Conservation (phyloP, 2,888 invertebrate species). For the Augochlorella aurata region DNA sequence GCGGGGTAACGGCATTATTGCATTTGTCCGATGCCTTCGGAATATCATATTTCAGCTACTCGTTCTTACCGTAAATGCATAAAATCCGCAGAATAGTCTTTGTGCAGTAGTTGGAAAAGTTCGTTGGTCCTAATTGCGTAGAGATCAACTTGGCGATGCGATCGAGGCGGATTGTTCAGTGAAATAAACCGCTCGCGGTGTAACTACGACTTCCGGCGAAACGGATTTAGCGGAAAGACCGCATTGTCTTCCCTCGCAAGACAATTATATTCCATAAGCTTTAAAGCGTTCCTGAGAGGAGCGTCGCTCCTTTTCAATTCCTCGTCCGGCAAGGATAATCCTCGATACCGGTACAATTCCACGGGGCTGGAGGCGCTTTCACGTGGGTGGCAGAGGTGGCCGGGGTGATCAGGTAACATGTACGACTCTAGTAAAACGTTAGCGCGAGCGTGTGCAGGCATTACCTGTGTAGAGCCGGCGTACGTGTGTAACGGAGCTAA, state of each 20-base stretch:
- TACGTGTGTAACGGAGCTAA: conserved; percentile 56
- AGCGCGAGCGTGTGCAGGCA: conserved; percentile 3
- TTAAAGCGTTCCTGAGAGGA: background rate
- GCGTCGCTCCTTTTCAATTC: conserved; percentile 44
- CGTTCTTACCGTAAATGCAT: no score
- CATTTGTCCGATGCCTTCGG: no score
- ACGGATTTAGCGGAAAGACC: background rate
- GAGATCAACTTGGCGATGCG: background rate
- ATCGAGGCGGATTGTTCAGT: background rate
- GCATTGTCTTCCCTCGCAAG: background rate
- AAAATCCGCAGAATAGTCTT: no score
- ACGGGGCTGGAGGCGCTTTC: conserved; percentile 31
- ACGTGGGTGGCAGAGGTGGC: conserved; percentile 40
- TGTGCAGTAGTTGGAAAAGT: background rate
- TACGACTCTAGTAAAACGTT: conserved; percentile 19
- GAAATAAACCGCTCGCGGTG: background rate
- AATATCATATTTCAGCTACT: no score
- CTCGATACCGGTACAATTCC: conserved; percentile 49
- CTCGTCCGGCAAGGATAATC: conserved; percentile 43
- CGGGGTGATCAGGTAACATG: conserved; percentile 49
- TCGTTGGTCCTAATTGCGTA: background rate
- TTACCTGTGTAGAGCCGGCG: conserved; percentile 12
- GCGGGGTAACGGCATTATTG: no score
- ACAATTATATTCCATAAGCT: conserved; percentile 36
- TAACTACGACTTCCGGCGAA: background rate